Base-by-base conservation (phyloP, 2,797 vertebrate species). In the Corythornis leucogaster region DNA sequence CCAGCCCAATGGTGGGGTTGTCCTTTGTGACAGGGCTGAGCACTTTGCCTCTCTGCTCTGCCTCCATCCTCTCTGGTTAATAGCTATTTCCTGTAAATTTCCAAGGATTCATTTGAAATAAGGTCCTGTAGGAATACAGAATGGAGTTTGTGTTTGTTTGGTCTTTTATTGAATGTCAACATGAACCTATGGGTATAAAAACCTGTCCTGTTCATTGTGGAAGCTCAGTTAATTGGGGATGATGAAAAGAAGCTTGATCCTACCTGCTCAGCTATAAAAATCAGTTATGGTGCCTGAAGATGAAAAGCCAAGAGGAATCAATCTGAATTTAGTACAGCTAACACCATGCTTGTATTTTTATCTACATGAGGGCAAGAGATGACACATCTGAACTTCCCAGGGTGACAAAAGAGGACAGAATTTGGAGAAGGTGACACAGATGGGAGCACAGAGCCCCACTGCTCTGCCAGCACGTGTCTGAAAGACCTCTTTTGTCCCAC, bases 231-330 rank as follows among this genome's bases (percentile, higher is more conserved):
- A 85, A 81, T 62, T 38, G 20, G 28, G 26, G n/a, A 46, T 89
- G 81, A 76, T 88, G 86, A 94, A 84, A 78, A 40, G 38, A 83
- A 86, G 31, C 73, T 69, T 87, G 77, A 74, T 62, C 11, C 26
- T 57, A 83, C 91, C 79, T 95, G 67, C 50, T 46, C 38, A 48
- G 33, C 22, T 4, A 1, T 5, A 51, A 66, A 62, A 69, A 35
- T 64, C 81, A 90, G 35, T 79, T 85, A 31, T 31, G 63, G 40
- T 0, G 1, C 89, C 74, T 43, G 48, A 80, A 58, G 74, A 79
- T 78, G 69, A 80, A 87, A 62, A 75, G 45, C 45, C 38, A 10
- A 0, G 18, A 80, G 62, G 40, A 84, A 90, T 91, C 83, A n/a
- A 59, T 90, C 82, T 92, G 77, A 78, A 92, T 92, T 92, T 80